Conservation (phyloP, 2,797 vertebrate genomes). For the Chelonia mydas region DNA sequence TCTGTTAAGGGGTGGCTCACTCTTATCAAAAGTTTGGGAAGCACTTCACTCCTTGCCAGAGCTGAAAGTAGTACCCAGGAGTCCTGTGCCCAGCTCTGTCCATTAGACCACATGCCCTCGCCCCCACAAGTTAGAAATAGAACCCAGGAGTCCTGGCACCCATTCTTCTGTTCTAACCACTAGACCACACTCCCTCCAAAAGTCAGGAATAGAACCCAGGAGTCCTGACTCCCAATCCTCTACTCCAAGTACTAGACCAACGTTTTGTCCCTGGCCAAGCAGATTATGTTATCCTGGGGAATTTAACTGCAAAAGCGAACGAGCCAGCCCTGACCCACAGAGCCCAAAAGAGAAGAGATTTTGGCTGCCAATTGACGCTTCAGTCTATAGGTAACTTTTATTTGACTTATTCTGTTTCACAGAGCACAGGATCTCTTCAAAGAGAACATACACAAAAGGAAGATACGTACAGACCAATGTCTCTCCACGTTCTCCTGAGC, state of each 20-base stretch:
- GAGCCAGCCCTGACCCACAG: rapidly evolving
- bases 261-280: not conserved
- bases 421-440: constrained; percentile 6
- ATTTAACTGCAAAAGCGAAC: not conserved
- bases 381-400: constrained; percentile 32
- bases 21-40: not conserved
- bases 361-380: rapidly evolving
- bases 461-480: not conserved
- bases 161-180: not conserved
- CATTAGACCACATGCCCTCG: not conserved
- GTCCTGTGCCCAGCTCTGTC: not conserved
- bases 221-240: not conserved
- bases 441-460: not conserved
- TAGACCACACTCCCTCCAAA: not conserved
- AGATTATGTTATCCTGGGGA: not conserved
- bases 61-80: not conserved
- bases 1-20: not conserved
- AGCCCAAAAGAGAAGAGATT: not conserved
- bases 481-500: constrained; percentile 13
- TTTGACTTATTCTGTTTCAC: constrained; percentile 25
- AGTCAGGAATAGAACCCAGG: not conserved
- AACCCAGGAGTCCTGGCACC: not conserved
- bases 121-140: not conserved
- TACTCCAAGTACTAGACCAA: not conserved
- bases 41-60: not conserved